Conservation (phyloP, 2,797 vertebrate genomes). For the Sebastes reedi region DNA sequence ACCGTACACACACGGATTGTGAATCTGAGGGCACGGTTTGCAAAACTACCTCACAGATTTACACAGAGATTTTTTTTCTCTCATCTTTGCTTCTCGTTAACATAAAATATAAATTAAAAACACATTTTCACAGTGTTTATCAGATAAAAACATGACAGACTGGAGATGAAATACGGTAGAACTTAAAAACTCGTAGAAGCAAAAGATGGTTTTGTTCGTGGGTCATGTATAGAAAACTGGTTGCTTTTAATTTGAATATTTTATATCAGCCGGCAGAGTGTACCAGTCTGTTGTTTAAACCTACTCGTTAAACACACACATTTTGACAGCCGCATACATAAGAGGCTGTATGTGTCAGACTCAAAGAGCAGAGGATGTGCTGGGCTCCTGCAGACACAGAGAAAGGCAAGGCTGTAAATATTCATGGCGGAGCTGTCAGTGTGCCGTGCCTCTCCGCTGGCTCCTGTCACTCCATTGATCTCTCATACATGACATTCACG, state of each 20-base stretch:
- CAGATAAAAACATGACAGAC: not conserved
- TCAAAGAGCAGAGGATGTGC: slow-evolving; percentile 10
- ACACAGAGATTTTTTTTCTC: not conserved
- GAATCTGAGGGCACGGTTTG: too few species aligned
- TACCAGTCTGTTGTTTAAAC: not conserved
- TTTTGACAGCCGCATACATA: slow-evolving; percentile 26
- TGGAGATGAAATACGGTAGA: not conserved
- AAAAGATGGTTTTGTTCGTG: not conserved
- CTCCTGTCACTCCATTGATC: slow-evolving; percentile 72
- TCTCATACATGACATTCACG: slow-evolving; percentile 68
- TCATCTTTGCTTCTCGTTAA: not conserved
- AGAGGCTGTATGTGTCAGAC: slow-evolving; percentile 35
- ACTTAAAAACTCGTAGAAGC: not conserved
- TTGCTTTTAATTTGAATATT: not conserved
- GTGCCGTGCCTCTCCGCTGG: slow-evolving; percentile 34
- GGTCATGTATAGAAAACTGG: rapidly evolving
- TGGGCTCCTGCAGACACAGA: slow-evolving; percentile 28
- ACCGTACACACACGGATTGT: too few species aligned
- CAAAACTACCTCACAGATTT: not conserved
- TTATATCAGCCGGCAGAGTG: not conserved
- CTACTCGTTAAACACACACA: not conserved
- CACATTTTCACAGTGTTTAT: not conserved
- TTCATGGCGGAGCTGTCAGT: slow-evolving; percentile 69
- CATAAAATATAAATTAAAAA: not conserved
- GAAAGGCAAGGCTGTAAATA: slow-evolving; percentile 64